phyloP scores from a whole-genome alignment of 2,888 invertebrate species.

The Microctonus brassicae region DNA sequence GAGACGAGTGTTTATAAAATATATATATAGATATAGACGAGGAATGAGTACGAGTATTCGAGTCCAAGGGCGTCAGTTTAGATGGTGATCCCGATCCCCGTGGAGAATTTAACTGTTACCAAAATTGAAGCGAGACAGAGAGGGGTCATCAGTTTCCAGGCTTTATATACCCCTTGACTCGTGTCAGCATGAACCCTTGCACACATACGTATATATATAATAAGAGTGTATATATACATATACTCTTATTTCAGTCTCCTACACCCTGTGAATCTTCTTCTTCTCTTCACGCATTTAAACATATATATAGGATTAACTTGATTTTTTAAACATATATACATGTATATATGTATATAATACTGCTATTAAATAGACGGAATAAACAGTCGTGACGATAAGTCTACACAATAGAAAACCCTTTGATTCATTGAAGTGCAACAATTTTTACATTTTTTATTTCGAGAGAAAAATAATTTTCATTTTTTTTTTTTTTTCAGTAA shows the following conservation, averaged over 20 bases:
- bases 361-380: conserved; percentile 30
- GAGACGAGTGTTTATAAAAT: conserved; percentile 19
- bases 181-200: conserved; percentile 44
- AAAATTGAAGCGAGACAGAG: conserved; percentile 37
- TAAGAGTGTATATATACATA: conserved; percentile 10
- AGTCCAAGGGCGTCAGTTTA: conserved; percentile 20
- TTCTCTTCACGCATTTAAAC: conserved; percentile 10
- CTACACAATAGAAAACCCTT: conserved; percentile 31
- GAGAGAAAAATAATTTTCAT: background rate
- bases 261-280: background rate
- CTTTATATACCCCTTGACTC: conserved; percentile 54
- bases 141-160: conserved; percentile 42
- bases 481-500: background rate
- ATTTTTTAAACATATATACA: conserved; percentile 24
- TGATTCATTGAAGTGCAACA: background rate
- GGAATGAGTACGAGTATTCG: background rate
- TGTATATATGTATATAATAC: conserved; percentile 5
- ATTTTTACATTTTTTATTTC: background rate
- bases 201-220: no score
- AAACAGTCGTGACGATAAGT: conserved; percentile 25
- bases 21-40: conserved; percentile 10
- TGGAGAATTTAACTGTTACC: conserved; percentile 62
- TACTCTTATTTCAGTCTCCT: background rate
- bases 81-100: conserved; percentile 60
- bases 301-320: conserved; percentile 21